A percentile compares a stretch with the other conserved stretches of the same genome.
Evolutionary conservation across 2,797 vertebrate species (phyloP).

Genomic region (Todus mexicanus): DNA sequence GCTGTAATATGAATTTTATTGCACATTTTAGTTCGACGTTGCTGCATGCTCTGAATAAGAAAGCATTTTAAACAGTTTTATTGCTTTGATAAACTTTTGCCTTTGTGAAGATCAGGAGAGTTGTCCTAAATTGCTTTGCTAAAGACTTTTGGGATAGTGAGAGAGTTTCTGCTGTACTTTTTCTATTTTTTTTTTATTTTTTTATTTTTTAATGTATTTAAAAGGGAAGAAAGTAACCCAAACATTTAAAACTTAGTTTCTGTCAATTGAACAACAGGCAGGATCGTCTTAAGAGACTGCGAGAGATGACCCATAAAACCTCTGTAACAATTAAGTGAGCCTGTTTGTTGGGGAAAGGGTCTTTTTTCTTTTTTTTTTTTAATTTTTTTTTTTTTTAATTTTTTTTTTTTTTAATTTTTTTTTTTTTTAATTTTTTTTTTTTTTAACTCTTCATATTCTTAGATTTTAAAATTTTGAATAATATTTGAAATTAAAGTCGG

Average conservation of each 20-base stretch:
- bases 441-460: neutral
- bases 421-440: no score
- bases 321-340: neutral
- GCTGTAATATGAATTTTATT: slow-evolving; percentile 37
- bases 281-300: neutral
- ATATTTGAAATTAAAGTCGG: neutral
- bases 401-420: no score
- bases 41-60: neutral
- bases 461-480: neutral
- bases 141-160: neutral
- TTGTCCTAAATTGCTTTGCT: neutral
- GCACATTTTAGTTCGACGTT: neutral
- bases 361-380: no score
- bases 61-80: neutral
- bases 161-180: neutral
- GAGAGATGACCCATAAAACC: neutral
- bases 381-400: no score
- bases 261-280: neutral
- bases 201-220: neutral
- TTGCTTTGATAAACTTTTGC: slow-evolving; percentile 23
- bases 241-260: neutral
- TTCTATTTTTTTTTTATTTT: neutral
- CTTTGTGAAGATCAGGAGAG: neutral
- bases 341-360: neutral
- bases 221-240: neutral